These are phyloP conservation scores for Craterocephalus amniculus DNA, from an alignment of 2,797 vertebrate species.

Conservation along the genomic window DNA sequence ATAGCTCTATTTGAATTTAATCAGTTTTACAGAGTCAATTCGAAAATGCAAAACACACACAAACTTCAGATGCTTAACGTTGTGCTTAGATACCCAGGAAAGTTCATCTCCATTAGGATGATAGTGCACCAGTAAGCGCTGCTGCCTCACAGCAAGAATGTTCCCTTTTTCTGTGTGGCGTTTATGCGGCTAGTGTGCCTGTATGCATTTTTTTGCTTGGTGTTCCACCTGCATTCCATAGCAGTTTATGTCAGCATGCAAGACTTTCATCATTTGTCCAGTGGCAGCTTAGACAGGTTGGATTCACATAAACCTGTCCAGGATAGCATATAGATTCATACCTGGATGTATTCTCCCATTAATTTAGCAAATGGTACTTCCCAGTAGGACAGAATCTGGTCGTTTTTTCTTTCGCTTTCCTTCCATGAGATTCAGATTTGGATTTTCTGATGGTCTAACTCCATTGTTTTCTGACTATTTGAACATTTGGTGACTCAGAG, in stretches of 20 bases:
- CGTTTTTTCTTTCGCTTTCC: neutral
- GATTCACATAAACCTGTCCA: neutral
- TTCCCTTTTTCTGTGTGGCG: too few relatives aligned
- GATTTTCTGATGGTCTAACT: neutral
- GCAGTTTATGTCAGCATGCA: too few relatives aligned
- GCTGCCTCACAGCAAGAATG: too few relatives aligned
- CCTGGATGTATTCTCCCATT: neutral
- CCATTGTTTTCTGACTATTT: neutral
- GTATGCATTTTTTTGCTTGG: too few relatives aligned
- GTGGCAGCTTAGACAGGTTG: neutral
- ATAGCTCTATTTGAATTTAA: too few relatives aligned
- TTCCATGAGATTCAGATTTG: neutral
- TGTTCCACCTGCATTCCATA: too few relatives aligned
- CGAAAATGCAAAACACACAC: neutral
- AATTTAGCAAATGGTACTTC: neutral
- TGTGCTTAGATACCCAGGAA: neutral
- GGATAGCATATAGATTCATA: neutral
- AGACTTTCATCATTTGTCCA: neutral
- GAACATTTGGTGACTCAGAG: too few relatives aligned
- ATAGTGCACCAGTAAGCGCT: too few relatives aligned
- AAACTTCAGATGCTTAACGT: constrained; percentile 1
- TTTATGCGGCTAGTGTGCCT: too few relatives aligned
- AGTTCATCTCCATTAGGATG: neutral
- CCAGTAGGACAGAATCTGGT: neutral
- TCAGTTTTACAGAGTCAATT: too few relatives aligned